Conservation (phyloP, 2,113 vertebrate genomes). For the Trogon melanurus region DNA sequence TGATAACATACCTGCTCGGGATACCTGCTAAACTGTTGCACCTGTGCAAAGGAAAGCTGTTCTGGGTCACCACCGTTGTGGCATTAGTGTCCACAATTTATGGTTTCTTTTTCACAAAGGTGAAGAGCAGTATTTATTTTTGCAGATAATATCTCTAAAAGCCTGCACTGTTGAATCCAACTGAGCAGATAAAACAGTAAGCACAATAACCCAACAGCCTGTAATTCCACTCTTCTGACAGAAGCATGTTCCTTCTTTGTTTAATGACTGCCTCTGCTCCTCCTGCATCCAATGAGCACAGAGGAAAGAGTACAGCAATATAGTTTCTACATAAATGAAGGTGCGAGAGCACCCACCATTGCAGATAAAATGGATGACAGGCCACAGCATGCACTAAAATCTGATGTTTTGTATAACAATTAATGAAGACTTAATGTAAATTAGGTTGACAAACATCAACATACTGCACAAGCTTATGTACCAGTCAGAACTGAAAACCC, state of each 20-base stretch:
- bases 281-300: not conserved
- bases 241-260: not conserved
- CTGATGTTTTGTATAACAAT: not conserved
- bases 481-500: not conserved
- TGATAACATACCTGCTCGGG: not conserved
- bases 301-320: not conserved
- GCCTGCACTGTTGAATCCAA: not conserved
- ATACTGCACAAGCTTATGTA: not conserved
- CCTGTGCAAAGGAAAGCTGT: not conserved
- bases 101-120: not conserved
- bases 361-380: not conserved
- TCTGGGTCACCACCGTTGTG: not conserved
- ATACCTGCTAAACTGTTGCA: not conserved
- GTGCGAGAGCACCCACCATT: not conserved
- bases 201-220: not conserved
- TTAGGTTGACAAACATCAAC: not conserved
- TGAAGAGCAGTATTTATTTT: not conserved
- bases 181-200: not conserved
- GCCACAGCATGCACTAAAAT: not conserved
- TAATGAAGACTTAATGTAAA: not conserved
- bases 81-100: not conserved
- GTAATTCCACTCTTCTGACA: not conserved
- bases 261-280: not conserved
- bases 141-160: not conserved
- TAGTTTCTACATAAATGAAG: not conserved